Conservation (phyloP, 2,888 invertebrate species). For the Scaptomyza caliginosa region DNA sequence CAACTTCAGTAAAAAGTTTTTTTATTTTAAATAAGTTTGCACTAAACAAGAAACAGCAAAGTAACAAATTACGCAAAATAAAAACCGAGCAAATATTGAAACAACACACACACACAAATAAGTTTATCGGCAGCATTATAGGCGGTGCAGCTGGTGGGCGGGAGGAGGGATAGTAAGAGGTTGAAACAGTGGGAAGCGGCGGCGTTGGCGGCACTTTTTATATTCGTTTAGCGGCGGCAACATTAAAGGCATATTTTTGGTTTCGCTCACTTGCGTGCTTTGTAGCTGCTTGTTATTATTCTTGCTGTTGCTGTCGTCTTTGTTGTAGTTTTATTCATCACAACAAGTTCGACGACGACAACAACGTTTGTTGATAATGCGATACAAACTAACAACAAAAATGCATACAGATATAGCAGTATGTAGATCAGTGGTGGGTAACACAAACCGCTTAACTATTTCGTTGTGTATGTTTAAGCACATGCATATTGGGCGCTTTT, state of each 20-base stretch:
- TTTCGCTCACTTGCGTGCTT: conserved; percentile 65
- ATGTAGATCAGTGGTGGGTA: not conserved
- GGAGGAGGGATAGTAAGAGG: not conserved
- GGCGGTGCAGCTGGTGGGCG: not conserved
- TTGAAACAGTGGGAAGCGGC: conserved; percentile 37
- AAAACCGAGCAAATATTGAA: not conserved
- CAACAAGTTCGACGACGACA: conserved; percentile 36
- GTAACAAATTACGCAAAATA: conserved; percentile 11
- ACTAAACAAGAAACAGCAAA: not conserved
- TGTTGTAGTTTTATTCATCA: conserved; percentile 56
- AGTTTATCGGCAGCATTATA: conserved; percentile 26
- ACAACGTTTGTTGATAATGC: conserved; percentile 50
- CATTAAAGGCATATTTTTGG: conserved; percentile 72
- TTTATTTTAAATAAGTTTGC: too few species aligned
- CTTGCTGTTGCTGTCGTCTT: conserved; percentile 28
- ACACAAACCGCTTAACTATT: not conserved
- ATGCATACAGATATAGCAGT: not conserved
- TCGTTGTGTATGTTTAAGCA: not conserved
- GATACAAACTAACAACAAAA: conserved; percentile 20
- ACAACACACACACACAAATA: not conserved
- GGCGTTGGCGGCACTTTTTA: conserved; percentile 71
- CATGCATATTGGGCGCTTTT: not conserved
- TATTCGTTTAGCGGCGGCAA: conserved; percentile 71
- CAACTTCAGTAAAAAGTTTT: too few species aligned
- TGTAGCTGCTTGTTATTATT: conserved; percentile 41